Base-by-base conservation (phyloP, 2,113 vertebrate species). In the Catagonus wagneri region DNA sequence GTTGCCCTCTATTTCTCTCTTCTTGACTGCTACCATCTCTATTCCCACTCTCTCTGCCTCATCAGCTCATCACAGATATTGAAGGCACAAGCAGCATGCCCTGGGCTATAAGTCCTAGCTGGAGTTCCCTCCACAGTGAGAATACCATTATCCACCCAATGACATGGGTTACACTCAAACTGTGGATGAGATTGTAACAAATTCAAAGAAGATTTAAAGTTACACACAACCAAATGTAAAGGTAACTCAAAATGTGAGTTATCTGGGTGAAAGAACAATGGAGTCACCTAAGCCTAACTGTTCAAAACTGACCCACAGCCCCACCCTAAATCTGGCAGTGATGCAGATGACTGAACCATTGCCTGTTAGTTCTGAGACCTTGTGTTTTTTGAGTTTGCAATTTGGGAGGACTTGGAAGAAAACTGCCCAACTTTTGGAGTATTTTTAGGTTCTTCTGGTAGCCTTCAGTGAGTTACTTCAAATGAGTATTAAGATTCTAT, bases 21-120 rank as follows among this genome's bases (percentile, higher is more conserved):
- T 80, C 71, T 90, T 88, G 50, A 58, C 63, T 72, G 65, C 52
- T 32, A 80, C 60, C 36, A 20, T 86, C 32, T 32, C 79, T 25
- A 36, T n/a, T 56, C 29, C 68, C 9, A 78, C 4, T 36, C 34
- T 52, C 72, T 74, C 74, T 52, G 19, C 34, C 71, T 94, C 83
- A 58, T 89, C 83, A 71, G 65, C 34, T 95, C 75, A 74, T 78
- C 74, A 22, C 44, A 79, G 83, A 95, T 54, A 81, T 50, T 16
- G 36, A 90, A 56, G 29, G 2, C 65, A 88, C n/a, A 83, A 75
- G 39, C 69, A 75, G 58, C 50, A 25, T n/a, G 60, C 22, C 12
- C 76, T 54, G 65, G n/a, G 83, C 56, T 74, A 25, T 32, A 36
- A 65, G 68, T 89, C 39, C 56, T 63, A 78, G 29, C 90, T 72